Evolutionary conservation across 2,113 vertebrate genomes (phyloP).

Genomic region (Falcunculus frontatus): DNA sequence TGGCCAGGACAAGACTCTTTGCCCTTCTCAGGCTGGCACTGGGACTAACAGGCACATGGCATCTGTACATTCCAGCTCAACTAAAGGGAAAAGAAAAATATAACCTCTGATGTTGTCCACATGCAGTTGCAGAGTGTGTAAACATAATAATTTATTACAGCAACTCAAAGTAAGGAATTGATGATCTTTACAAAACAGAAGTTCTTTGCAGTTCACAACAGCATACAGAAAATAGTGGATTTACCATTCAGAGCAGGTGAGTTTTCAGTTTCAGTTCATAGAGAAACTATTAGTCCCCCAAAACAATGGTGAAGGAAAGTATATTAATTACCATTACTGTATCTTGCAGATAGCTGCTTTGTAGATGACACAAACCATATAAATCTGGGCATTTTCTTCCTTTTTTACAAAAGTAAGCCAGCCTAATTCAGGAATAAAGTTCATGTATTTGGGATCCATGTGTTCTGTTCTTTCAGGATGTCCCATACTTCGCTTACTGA

Average conservation of each 20-base stretch:
- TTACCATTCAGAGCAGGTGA: not conserved
- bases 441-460: not conserved
- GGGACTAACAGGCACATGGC: not conserved
- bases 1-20: constrained; percentile 13
- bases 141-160: not conserved
- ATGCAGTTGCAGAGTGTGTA: not conserved
- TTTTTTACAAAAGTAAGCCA: not conserved
- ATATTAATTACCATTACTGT: not conserved
- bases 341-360: not conserved
- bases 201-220: not conserved
- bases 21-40: constrained; percentile 18
- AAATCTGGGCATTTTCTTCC: not conserved
- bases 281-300: not conserved
- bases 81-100: not conserved
- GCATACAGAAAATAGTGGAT: not conserved
- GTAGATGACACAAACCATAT: not conserved
- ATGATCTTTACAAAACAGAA: not conserved
- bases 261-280: not conserved
- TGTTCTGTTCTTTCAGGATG: not conserved
- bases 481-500: not conserved
- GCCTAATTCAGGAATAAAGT: not conserved
- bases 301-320: not conserved
- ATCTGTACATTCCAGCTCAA: constrained; percentile 13
- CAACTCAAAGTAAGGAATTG: not conserved
- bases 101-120: not conserved